These are phyloP conservation scores for Leptinotarsa defecta DNA, from an alignment of 1,140 invertebrate genomes.

Conservation along the genomic window DNA sequence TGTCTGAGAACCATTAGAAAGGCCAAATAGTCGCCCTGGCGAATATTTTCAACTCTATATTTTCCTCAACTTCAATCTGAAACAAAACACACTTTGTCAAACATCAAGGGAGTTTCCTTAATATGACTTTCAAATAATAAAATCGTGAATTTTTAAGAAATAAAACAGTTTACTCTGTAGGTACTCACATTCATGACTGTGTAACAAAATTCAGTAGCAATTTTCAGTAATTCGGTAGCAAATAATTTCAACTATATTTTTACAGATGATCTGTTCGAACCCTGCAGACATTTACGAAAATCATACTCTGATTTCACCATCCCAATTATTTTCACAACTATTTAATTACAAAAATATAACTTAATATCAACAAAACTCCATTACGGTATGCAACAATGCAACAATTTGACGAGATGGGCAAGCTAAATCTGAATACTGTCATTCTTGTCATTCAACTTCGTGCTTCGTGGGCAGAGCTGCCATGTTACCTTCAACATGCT, in stretches of 20 bases:
- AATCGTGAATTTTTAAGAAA: not conserved
- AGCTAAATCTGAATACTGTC: not conserved
- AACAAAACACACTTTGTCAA: not conserved
- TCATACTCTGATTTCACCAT: not conserved
- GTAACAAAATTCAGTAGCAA: not conserved
- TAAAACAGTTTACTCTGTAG: not conserved
- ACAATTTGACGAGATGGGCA: not conserved
- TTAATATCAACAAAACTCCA: conserved; percentile 3
- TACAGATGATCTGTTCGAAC: not conserved
- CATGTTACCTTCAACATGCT: too few species aligned
- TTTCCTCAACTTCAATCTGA: not conserved
- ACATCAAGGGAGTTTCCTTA: not conserved
- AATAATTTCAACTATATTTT: not conserved
- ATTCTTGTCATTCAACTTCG: not conserved
- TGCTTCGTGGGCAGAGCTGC: too few species aligned
- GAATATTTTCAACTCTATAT: not conserved
- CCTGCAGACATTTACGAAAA: not conserved
- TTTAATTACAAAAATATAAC: not conserved
- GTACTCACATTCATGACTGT: not conserved
- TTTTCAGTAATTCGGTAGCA: not conserved
- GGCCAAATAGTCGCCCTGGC: not conserved
- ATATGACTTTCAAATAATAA: not conserved
- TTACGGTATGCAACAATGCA: not conserved
- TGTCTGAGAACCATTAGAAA: conserved; percentile 55
- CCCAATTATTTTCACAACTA: not conserved